Conservation (phyloP, 2,113 vertebrate genomes). For the Equus quagga region DNA sequence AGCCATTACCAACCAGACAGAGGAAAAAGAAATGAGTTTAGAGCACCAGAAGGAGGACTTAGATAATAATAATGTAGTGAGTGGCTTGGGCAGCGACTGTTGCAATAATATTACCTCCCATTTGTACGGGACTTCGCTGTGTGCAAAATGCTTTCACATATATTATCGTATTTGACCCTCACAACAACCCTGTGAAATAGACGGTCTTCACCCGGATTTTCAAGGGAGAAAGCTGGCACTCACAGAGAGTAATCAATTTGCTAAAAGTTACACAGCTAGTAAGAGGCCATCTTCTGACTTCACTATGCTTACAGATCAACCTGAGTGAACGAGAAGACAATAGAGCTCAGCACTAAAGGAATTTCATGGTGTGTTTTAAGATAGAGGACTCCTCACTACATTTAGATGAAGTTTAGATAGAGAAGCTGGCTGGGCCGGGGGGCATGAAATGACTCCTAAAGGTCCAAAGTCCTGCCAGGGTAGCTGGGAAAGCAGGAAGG, state of each 20-base stretch:
- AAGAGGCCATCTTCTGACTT: not conserved
- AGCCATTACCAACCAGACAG: constrained; percentile 65
- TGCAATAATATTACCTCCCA: constrained; percentile 66
- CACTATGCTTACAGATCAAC: not conserved
- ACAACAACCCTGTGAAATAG: constrained; percentile 30
- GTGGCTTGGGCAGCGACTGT: constrained; percentile 57
- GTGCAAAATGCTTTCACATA: constrained; percentile 19
- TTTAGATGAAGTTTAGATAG: not conserved
- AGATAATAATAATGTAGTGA: constrained; percentile 66
- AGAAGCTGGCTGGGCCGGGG: not conserved
- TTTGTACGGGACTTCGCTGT: constrained; percentile 31
- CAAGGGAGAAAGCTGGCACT: not conserved
- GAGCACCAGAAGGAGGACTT: constrained; percentile 69
- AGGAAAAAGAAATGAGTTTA: constrained; percentile 67
- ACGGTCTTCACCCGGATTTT: constrained; percentile 22
- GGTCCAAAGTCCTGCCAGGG: not conserved
- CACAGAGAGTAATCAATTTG: constrained; percentile 9
- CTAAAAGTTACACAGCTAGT: not conserved
- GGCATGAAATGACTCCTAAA: not conserved
- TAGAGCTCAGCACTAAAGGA: not conserved
- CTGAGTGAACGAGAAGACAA: not conserved
- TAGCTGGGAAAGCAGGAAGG: not conserved
- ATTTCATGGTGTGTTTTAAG: not conserved
- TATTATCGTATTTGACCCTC: constrained; percentile 61
- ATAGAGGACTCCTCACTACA: not conserved